Conservation (phyloP, 2,797 vertebrate genomes). For the Microctenopoma stevenorrisi region DNA sequence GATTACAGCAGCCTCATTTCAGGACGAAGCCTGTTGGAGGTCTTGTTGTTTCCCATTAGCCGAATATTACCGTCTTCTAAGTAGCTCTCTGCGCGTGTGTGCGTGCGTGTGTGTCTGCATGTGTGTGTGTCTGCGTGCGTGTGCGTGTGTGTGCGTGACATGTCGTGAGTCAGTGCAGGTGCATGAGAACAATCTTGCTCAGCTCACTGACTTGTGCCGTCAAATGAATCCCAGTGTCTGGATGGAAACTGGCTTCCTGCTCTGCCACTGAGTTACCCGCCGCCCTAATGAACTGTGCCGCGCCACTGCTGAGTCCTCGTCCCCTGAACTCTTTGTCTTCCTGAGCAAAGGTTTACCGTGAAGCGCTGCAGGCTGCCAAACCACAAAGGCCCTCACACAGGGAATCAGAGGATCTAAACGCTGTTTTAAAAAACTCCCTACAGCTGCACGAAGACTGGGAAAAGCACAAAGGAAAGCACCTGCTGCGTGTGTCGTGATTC, state of each 20-base stretch:
- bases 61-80: not conserved
- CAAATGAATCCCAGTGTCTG: slow-evolving; percentile 9
- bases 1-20: not conserved
- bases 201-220: not conserved
- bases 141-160: slow-evolving; percentile 9
- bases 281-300: not conserved
- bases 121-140: slow-evolving; percentile 1
- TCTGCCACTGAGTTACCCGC: slow-evolving; percentile 11
- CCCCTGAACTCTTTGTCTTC: not conserved
- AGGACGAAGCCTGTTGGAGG: not conserved
- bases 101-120: not conserved
- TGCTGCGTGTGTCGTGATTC: too few relatives aligned
- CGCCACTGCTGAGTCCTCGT: not conserved
- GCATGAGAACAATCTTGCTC: not conserved
- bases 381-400: not conserved
- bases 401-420: not conserved
- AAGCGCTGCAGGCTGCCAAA: not conserved
- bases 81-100: slow-evolving; percentile 1
- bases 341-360: not conserved
- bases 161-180: not conserved
- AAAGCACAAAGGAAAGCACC: too few relatives aligned
- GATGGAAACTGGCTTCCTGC: slow-evolving; percentile 19
- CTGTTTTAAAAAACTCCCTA: too few relatives aligned
- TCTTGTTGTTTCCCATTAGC: slow-evolving; percentile 1
- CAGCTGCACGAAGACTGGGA: too few relatives aligned